Base-by-base conservation (phyloP, 1,140 invertebrate species). In the Schlechtendalia chinensis region DNA sequence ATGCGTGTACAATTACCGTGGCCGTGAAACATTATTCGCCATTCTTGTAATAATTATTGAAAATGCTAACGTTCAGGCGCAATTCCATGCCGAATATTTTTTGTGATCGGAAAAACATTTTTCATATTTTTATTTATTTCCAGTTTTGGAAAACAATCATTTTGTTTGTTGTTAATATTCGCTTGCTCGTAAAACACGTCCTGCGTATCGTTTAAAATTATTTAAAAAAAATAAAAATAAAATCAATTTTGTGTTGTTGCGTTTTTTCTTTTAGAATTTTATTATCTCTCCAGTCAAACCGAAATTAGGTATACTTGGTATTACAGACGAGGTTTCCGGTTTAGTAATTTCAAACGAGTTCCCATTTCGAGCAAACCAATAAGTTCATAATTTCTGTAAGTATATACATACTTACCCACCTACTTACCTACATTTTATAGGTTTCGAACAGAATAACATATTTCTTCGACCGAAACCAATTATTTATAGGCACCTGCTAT, bases 161-260 rank as follows among this genome's bases (percentile, higher is more conserved):
- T 69, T 69, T 24, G 67, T 50, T 27, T 22, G 45, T 50, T 50
- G 39, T 50, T 69, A 50, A 50, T 69, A 69, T 69, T 69, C 45
- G 47, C 45, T 27, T 50, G 67, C 67, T 69, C 67, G 45, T 69
- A 69, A 69, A 69, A 69, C 67, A 50, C 47, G 45, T 69, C 22
- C 45, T 50, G 67, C 14, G 1, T 50, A 69, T 69, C 67, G 67
- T 69, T 50, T 3, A 50, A 69, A 69, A 69, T 47, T 47, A 50
- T 50, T 47, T 16, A 17, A 69, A 65, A 65, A 69, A 50, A 69
- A 69, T 69, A 39, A 69, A 17, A 69, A 65, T 39, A 69, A 50
- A 69, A 69, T 69, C 67, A 69, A 69, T 69, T 69, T 50, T 17
- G 67, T 59, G n/a, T 69, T n/a, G n/a, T n/a, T n/a, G n/a, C n/a